Conservation (phyloP, 2,797 vertebrate genomes). For the Siniperca obscura region DNA sequence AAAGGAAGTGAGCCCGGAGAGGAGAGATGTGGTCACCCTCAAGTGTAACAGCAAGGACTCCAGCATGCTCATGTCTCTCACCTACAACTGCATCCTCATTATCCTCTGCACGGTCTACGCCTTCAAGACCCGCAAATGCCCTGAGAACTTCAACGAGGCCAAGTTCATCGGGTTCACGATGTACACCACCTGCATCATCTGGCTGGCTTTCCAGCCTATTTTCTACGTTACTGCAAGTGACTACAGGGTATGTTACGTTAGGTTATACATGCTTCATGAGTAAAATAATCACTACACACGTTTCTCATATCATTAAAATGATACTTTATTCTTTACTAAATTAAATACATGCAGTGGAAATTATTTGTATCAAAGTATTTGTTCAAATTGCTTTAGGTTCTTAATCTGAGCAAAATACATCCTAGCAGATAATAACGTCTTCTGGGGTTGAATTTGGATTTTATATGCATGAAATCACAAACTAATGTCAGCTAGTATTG, state of each 20-base stretch:
- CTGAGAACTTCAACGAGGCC: conserved; percentile 99
- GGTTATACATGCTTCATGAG: conserved; percentile 15
- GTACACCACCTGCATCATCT: conserved; percentile 99
- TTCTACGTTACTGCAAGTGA: conserved; percentile 99
- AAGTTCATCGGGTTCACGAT: conserved; percentile 99
- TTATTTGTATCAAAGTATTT: conserved; percentile 32
- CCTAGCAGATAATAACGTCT: conserved; percentile 43
- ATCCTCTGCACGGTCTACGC: conserved; percentile 98
- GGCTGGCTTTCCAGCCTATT: conserved; percentile 99
- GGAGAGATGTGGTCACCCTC: conserved; percentile 94
- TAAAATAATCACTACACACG: background rate
- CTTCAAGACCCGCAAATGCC: conserved; percentile 99
- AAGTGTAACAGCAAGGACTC: conserved; percentile 97
- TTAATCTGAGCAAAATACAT: conserved; percentile 38
- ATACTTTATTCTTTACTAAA: conserved; percentile 5
- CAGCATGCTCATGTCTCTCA: conserved; percentile 97
- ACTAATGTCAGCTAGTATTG: conserved; percentile 20
- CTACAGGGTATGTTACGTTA: conserved; percentile 91
- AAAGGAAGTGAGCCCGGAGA: conserved; percentile 94
- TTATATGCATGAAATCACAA: conserved; percentile 36
- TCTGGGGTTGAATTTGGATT: conserved; percentile 38
- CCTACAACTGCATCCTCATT: conserved; percentile 97
- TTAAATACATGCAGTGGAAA: conserved; percentile 5
- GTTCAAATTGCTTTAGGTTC: conserved; percentile 36
- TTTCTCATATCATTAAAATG: conserved; percentile 12